Evolutionary conservation across 2,113 vertebrate genomes (phyloP), one percentile per base, ranked within the genome.

Genomic region (Anser cygnoides): DNA sequence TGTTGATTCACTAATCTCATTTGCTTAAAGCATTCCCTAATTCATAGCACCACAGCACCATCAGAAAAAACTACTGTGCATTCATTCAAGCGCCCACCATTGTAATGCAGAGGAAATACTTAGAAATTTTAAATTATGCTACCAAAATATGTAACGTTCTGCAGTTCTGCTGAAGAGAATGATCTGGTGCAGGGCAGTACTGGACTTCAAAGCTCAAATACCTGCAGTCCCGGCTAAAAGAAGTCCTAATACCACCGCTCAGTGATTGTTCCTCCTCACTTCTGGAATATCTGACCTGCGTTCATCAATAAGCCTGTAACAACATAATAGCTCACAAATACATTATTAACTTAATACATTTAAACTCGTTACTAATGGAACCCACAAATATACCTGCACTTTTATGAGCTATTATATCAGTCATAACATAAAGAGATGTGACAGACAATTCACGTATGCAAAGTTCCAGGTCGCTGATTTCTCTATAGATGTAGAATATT

Each of bases 291-390:
- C 55, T 63, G 11, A 50, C 65, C 70, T 65, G 52, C 20, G 11
- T 18, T 86, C 61, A 55, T 37, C 26, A 46, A 37, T 61, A 72
- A 73, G 75, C n/a, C 41, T 70, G 23, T 31, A 84, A 83, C 13
- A 71, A 49, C 3, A 15, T 13, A 57, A 84, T 9, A 67, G 26
- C 22, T 66, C 77, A 91, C 33, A 78, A 75, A 86, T 33, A 74
- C 79, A 77, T n/a, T n/a, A 84, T 74, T 84, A 86, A 84, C 44
- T 35, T 66, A 67, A 84, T 50, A 39, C 63, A 87, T 70, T 94
- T 86, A 91, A 89, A 87, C 46, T 72, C n/a, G 33, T 93, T 73
- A 85, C 70, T 94, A 90, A 83, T 62, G 75, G 59, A 90, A 70
- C 39, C 19, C 79, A 88, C 49, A 76, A 73, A 94, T 88, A 61